These are phyloP conservation scores for Climacteris rufus DNA, from an alignment of 2,113 vertebrate genomes.

Conservation along the genomic window DNA sequence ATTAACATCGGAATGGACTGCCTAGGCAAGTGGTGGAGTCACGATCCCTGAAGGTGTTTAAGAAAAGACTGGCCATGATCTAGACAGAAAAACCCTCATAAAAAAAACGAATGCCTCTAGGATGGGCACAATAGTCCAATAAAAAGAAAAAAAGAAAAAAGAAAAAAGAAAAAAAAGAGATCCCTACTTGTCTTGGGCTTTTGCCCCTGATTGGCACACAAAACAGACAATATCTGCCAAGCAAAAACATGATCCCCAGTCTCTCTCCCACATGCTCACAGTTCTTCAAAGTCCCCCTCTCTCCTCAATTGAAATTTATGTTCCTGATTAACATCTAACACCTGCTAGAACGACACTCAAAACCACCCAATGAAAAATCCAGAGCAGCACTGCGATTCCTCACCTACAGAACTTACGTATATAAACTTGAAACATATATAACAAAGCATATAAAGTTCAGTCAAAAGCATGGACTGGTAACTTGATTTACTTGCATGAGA, in stretches of 20 bases:
- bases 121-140: background rate
- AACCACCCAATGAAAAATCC: background rate
- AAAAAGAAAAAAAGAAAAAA: background rate
- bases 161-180: background rate
- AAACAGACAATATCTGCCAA: background rate
- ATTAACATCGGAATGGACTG: background rate
- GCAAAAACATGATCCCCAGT: background rate
- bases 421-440: background rate
- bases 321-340: background rate
- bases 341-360: background rate
- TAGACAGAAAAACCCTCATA: background rate
- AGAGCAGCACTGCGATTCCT: background rate
- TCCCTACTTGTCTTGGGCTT: background rate
- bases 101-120: background rate
- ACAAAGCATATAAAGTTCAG: background rate
- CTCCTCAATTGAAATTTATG: background rate
- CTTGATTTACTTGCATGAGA: background rate
- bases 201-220: fast-evolving
- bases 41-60: background rate
- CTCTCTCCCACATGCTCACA: background rate
- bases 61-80: background rate
- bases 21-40: background rate
- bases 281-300: background rate
- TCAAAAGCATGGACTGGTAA: background rate
- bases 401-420: background rate